These are phyloP conservation scores for Clytia hemisphaerica DNA, from an alignment of 30 jellyfish, hydroid and myxozoan genomes.

Conservation along the genomic window DNA sequence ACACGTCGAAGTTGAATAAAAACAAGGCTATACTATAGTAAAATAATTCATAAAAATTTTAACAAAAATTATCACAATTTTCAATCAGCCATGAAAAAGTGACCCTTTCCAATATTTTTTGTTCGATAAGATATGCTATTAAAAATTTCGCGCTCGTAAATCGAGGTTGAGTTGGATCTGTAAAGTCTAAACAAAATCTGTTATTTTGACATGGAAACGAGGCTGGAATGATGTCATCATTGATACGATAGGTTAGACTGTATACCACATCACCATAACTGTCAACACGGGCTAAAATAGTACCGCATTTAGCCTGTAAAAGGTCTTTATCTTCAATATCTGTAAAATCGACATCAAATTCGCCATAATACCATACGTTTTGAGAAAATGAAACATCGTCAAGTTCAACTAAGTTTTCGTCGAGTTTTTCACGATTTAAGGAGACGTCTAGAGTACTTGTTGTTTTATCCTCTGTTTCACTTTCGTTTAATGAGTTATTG, in stretches of 20 bases:
- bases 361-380: constrained; percentile 32
- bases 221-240: neutral
- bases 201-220: constrained; percentile 18
- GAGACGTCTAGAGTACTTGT: too few species aligned
- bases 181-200: constrained; percentile 14
- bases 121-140: constrained; percentile 27
- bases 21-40: too few species aligned
- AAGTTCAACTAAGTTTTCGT: too few species aligned
- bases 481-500: too few species aligned
- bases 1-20: too few species aligned
- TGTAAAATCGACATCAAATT: neutral
- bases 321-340: neutral
- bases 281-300: constrained; percentile 25
- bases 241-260: constrained; percentile 2
- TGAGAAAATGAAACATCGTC: constrained; percentile 19
- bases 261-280: constrained; percentile 34
- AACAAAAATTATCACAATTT: too few species aligned
- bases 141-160: constrained; percentile 8
- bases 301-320: neutral
- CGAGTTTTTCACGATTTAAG: too few species aligned
- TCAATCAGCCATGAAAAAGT: constrained; percentile 38
- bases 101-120: constrained; percentile 10
- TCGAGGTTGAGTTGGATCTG: constrained; percentile 33
- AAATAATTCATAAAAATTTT: too few species aligned
- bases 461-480: too few species aligned